A percentile compares a stretch with the other conserved stretches of the same genome.
Conservation (phyloP, 2,797 vertebrate species). For the Momotus momota region DNA sequence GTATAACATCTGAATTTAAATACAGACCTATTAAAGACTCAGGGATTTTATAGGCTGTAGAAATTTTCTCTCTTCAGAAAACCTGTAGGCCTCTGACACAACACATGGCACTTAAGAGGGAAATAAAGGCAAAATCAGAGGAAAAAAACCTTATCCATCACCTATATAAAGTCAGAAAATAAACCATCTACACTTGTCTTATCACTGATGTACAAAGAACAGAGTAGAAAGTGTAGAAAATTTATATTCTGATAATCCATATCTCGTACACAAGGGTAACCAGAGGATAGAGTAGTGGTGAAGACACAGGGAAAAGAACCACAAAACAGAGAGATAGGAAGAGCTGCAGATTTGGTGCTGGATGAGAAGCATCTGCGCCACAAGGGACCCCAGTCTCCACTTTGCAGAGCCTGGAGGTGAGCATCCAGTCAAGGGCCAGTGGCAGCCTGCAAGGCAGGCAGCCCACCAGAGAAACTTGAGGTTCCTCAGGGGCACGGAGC, state of each 20-base stretch:
- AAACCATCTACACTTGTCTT: neutral
- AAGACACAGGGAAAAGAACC: neutral
- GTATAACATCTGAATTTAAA: conserved; percentile 19
- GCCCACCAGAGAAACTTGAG: rapidly evolving
- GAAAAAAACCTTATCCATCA: neutral
- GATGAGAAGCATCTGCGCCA: neutral
- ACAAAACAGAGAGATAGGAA: neutral
- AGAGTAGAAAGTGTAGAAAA: neutral
- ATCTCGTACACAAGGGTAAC: neutral
- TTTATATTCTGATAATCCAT: neutral
- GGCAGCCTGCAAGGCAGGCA: rapidly evolving
- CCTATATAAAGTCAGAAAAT: neutral
- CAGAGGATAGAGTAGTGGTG: neutral
- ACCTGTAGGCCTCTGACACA: neutral
- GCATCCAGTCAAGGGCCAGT: rapidly evolving
- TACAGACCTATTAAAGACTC: neutral
- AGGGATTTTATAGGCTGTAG: neutral
- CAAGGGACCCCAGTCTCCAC: neutral
- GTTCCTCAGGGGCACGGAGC: neutral
- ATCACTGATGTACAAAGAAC: neutral
- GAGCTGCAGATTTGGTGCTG: neutral
- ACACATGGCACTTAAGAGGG: rapidly evolving
- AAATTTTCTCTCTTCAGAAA: neutral
- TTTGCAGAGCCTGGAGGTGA: neutral
- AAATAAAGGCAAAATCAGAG: neutral